Conservation (phyloP, 2,797 vertebrate species). For the Phyllotis vaccarum region DNA sequence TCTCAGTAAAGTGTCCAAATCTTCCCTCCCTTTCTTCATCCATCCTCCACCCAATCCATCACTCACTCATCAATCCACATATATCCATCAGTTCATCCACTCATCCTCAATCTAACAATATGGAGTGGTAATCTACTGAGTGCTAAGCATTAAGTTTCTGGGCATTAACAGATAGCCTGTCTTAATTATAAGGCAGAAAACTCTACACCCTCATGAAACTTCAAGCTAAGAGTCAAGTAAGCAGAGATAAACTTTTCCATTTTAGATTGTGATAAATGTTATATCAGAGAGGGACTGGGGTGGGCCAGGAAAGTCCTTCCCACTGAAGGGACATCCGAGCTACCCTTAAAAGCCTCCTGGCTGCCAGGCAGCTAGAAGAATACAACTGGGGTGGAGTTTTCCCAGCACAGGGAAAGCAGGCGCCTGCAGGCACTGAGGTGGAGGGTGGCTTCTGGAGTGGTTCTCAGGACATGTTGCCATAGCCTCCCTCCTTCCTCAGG, state of each 20-base stretch:
- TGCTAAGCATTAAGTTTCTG: background rate
- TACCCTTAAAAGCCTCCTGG: background rate
- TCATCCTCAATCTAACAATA: background rate
- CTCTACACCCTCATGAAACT: background rate
- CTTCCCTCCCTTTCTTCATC: too few species aligned
- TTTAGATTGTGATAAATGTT: background rate
- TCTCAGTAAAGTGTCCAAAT: background rate
- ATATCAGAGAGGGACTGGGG: background rate
- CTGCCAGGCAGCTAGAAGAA: background rate
- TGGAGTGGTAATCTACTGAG: too few species aligned
- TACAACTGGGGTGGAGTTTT: background rate
- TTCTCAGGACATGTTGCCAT: background rate
- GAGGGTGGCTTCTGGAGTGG: background rate
- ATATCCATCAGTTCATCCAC: background rate
- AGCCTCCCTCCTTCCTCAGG: background rate
- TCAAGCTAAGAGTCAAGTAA: background rate
- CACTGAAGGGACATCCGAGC: background rate
- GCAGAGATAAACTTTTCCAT: background rate
- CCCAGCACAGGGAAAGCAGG: background rate
- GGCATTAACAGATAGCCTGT: background rate
- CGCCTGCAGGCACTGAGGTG: background rate
- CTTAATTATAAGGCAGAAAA: background rate
- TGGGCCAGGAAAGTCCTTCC: background rate
- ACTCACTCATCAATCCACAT: background rate
- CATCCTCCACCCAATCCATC: background rate